Base-by-base conservation (phyloP, 2,888 invertebrate genomes). In the Apamea anceps region DNA sequence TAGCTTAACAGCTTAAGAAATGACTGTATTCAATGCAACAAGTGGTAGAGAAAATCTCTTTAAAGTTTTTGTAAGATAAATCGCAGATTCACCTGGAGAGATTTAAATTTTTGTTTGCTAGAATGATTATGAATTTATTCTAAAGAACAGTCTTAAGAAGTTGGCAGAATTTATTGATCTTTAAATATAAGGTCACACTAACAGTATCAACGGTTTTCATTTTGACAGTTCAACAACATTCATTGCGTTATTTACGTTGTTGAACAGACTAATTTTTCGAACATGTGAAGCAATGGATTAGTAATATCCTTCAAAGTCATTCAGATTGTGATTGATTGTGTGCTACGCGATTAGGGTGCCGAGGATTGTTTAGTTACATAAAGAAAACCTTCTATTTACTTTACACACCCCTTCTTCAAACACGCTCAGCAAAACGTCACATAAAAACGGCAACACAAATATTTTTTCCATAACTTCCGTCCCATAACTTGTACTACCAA, bases 1-100 rank as follows among this genome's bases (percentile, higher is more conserved):
- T 80, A 71, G 54, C 71, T 68, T 71, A 71, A 87, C 71, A 71
- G 72, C 68, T 78, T 73, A 67, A 72, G 75, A 82, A 81, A 81
- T 80, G 0, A 62, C 67, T 76, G 73, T 54, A 70, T 79, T 80
- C 67, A 77, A 86, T 85, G 85, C 77, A 72, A 81, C 78, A 72
- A 82, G 62, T 75, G 32, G 25, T 70, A 12, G 3, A 77, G 74
- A 42, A 72, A 71, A 75, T 63, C 45, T 32, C 18, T 76, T 72
- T 37, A 72, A 28, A 3, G 63, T 62, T 75, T 72, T 84, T 84
- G 42, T 62, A 15, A 7, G 28, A 25, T 13, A n/a, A 10, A 62
- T 70, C 2, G n/a, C 2, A 62, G 28, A 62, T 51, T 28, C 6
- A 0, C n/a, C 7, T 32, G 7, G 2, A 25, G 13, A 18, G 60